Evolutionary conservation across 2,797 vertebrate species (phyloP), one percentile per base, ranked within the genome.

Genomic region (Rhabdomys pumilio): DNA sequence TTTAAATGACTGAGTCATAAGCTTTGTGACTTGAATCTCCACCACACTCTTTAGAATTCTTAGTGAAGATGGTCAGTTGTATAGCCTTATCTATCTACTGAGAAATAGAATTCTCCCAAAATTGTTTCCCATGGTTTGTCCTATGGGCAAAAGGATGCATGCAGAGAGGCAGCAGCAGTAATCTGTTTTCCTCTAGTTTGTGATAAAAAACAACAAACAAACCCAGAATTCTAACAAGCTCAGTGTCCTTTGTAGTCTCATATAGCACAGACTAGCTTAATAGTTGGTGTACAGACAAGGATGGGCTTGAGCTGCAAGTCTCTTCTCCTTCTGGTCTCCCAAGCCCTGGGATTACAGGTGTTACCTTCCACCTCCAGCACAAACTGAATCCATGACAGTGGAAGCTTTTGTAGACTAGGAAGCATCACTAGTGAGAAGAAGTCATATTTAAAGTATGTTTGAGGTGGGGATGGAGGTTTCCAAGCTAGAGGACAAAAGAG

Each of bases 201-300:
- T 79, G 67, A n/a, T 31, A 85, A 97, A 82, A 57, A 89, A 61
- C 44, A 89, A 86, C 44, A 96, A 82, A 53, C 80, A 63, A 65
- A 47, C 0, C 26, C 26, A 63, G 47, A 14, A 61, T 38, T 50
- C 93, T 77, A 19, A 81, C 50, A 96, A 76, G 22, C 53, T 90
- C 57, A 83, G n/a, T 22, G 8, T 91, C 50, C 44, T 73, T 80
- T 88, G 55, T 81, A 77, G 73, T 77, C 31, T 63, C 57, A 17
- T 11, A 41, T 50, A 63, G 29, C 29, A 47, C 12, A 11, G 31
- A 20, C 41, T 76, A 34, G 29, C 29, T 31, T 89, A 7, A 44
- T 17, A 24, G 72, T 63, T 47, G 38, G 38, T 61, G 8, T 77
- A 19, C 50, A 50, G 31, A 5, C 17, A 17, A 77, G 29, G 41